These are phyloP conservation scores for Macrosteles quadrilineatus DNA, from an alignment of 1,140 invertebrate genomes.

Conservation along the genomic window DNA sequence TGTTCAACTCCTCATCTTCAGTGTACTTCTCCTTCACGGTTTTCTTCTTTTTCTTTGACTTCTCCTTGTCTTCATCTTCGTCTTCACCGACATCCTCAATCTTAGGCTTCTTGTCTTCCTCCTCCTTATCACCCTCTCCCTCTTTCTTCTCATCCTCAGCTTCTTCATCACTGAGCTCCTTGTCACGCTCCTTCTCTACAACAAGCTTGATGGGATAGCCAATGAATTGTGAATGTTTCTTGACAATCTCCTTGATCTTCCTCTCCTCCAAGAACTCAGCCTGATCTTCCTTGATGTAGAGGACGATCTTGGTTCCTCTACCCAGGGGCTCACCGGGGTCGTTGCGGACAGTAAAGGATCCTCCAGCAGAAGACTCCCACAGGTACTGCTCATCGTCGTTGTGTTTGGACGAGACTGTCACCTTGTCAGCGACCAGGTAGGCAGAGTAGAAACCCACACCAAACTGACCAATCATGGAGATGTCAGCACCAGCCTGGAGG, in stretches of 20 bases:
- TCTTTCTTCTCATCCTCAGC: constrained; percentile 67
- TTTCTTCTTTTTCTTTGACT: constrained; percentile 92
- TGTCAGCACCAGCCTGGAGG: constrained; percentile 80
- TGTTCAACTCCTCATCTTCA: constrained; percentile 98
- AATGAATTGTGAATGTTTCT: constrained; percentile 99
- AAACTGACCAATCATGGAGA: constrained; percentile 90
- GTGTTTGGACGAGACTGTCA: constrained; percentile 91
- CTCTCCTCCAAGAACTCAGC: constrained; percentile 83
- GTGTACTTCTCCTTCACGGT: constrained; percentile 97
- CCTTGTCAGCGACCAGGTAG: constrained; percentile 93
- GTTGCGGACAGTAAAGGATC: constrained; percentile 71
- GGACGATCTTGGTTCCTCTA: constrained; percentile 74
- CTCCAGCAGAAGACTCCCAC: constrained; percentile 82
- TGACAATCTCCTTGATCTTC: constrained; percentile 95
- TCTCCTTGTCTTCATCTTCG: constrained; percentile 77
- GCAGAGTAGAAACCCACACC: constrained; percentile 95
- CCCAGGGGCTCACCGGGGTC: constrained; percentile 62
- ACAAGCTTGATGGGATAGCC: constrained; percentile 97
- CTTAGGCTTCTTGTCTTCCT: constrained; percentile 84
- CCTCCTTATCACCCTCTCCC: constrained; percentile 58
- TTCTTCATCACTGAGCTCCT: constrained; percentile 91
- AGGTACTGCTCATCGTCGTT: constrained; percentile 87
- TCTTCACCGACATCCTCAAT: constrained; percentile 93
- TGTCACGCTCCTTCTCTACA: constrained; percentile 93
- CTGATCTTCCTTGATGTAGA: constrained; percentile 82